Evolutionary conservation across 2,888 invertebrate species (phyloP), one percentile per base, ranked within the genome.

Genomic region (Nemotelus pantherinus): DNA sequence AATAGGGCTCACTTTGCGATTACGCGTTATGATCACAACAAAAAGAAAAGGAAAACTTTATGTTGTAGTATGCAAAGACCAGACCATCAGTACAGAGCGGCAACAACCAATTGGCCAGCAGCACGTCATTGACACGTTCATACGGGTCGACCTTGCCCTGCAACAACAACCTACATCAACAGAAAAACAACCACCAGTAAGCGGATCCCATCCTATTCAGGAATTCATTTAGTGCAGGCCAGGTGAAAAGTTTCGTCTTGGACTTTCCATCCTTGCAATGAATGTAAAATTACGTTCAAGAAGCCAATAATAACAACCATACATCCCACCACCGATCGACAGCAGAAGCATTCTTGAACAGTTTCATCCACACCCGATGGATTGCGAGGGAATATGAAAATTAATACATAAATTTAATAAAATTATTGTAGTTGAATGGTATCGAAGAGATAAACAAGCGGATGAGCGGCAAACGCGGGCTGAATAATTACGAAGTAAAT

Each of bases 101-200:
- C 53, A 58, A 70, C 76, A 79, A 80, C 76, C 78, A 81, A 65
- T 77, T 77, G 77, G 78, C 78, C 79, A 80, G 65, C 78, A 64
- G 77, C 63, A 53, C 57, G 72, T 72, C 58, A 72, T 72, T 72
- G 72, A 72, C 72, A 58, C 25, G 47, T 45, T 57, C 72, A 72
- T 72, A 58, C 72, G 72, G 72, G 72, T 72, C 72, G 72, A 72
- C 72, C 72, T 72, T 72, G 72, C 45, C 50, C 7, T 48, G n/a
- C 7, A 25, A 25, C 25, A 25, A 25, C 9, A 10, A 47, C 39
- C 63, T 58, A 25, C 58, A 25, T n/a, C 25, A 58, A 58, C 58
- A 58, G 25, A 58, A 9, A 9, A 58, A 10, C 58, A 58, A n/a
- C 25, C 25, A 25, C 25, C 25, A 25, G 25, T 25, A 25, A 25